Evolutionary conservation across 2,797 vertebrate species (phyloP).

Genomic region (Smutsia gigantea): DNA sequence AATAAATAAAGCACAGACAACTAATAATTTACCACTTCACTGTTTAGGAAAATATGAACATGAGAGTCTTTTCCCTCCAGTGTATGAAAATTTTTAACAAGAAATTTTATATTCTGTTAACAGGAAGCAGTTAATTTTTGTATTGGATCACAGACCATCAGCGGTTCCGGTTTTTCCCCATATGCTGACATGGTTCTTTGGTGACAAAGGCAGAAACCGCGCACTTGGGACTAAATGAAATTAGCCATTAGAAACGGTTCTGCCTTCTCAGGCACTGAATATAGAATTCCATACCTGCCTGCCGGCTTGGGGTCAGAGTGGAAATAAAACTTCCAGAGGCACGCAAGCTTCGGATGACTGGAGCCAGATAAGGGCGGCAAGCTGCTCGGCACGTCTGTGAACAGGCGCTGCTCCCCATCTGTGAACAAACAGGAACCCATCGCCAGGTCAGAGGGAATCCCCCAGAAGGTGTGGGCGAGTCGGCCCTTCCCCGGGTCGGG

Average conservation of each 20-base stretch:
- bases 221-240: constrained; percentile 58
- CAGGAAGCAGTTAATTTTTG: neutral
- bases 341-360: constrained; percentile 57
- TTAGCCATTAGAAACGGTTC: constrained; percentile 28
- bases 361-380: constrained; percentile 58
- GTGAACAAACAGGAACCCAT: constrained; percentile 83
- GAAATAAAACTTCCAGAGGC: constrained; percentile 46
- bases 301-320: constrained; percentile 51
- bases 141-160: neutral
- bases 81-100: constrained; percentile 42
- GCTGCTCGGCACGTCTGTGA: constrained; percentile 57
- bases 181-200: neutral
- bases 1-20: constrained; percentile 66
- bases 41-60: neutral
- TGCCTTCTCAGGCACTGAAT: neutral
- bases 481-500: no score
- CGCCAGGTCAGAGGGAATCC: constrained; percentile 76
- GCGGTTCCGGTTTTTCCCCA: constrained; percentile 10
- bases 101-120: neutral
- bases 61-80: constrained; percentile 10
- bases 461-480: constrained; percentile 72
- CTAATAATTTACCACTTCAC: constrained; percentile 19
- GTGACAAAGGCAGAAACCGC: constrained; percentile 1
- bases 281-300: constrained; percentile 57
- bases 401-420: constrained; percentile 32